These are phyloP conservation scores for Calephelis nemesis DNA, from an alignment of 1,140 invertebrate species.

Conservation along the genomic window DNA sequence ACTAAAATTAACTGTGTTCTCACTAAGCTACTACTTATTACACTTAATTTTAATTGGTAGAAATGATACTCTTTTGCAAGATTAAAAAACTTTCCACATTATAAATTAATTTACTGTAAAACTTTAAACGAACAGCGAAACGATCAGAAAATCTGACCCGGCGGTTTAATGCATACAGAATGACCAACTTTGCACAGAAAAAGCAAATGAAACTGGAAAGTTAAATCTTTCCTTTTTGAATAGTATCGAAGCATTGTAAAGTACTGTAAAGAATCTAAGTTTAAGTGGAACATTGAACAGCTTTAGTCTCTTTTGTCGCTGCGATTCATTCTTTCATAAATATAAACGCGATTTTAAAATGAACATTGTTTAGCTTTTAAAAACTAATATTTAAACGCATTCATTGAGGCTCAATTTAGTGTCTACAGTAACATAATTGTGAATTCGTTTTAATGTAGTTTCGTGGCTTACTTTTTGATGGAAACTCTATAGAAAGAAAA, in stretches of 20 bases:
- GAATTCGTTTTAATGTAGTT: too few species aligned
- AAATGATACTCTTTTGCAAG: background rate
- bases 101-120: slow-evolving; percentile 14
- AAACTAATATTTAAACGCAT: background rate
- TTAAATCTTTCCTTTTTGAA: background rate
- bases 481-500: too few species aligned
- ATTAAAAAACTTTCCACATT: slow-evolving; percentile 16
- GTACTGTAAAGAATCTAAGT: slow-evolving; percentile 14
- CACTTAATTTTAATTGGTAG: too few species aligned
- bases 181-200: slow-evolving; percentile 4
- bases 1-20: too few species aligned
- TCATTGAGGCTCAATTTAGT: too few species aligned
- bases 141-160: slow-evolving; percentile 12
- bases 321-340: background rate
- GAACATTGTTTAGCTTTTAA: too few species aligned
- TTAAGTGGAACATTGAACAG: slow-evolving; percentile 18
- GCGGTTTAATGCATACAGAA: slow-evolving; percentile 13
- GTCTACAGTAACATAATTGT: too few species aligned
- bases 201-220: slow-evolving; percentile 3
- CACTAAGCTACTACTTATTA: too few species aligned
- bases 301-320: slow-evolving; percentile 7
- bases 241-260: slow-evolving; percentile 4
- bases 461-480: too few species aligned
- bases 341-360: background rate
- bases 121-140: slow-evolving; percentile 15